Conservation (phyloP, 2,113 vertebrate species). For the Puffinus mauretanicus region DNA sequence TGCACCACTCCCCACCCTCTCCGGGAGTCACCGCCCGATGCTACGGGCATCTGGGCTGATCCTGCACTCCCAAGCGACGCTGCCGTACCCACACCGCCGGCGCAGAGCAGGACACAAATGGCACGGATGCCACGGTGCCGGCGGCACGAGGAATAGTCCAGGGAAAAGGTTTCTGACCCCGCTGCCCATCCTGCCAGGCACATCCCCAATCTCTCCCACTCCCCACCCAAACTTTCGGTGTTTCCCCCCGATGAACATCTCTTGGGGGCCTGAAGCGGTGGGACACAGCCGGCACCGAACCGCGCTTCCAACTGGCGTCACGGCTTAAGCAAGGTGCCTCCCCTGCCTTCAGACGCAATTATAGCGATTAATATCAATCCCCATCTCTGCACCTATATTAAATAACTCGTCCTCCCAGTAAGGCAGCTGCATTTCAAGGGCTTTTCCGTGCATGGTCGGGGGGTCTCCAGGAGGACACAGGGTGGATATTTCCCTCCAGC, state of each 20-base stretch:
- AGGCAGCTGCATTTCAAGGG: neutral
- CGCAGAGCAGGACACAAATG: rapidly evolving
- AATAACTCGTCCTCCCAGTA: rapidly evolving
- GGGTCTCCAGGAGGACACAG: neutral
- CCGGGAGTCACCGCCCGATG: neutral
- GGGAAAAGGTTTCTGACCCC: neutral
- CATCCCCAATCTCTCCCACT: neutral
- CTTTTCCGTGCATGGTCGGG: neutral
- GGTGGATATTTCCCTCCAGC: neutral
- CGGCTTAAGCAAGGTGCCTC: too few species aligned
- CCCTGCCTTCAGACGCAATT: neutral
- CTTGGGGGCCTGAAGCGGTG: neutral
- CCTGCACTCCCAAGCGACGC: neutral
- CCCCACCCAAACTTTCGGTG: neutral
- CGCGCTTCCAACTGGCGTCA: rapidly evolving
- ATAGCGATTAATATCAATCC: neutral
- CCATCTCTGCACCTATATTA: rapidly evolving
- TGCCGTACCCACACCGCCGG: rapidly evolving
- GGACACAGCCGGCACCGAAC: rapidly evolving
- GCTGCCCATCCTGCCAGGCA: rapidly evolving
- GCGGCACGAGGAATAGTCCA: too few species aligned
- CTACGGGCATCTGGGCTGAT: neutral
- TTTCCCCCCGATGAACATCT: neutral
- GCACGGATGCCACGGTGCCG: rapidly evolving
- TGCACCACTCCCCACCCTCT: neutral